Evolutionary conservation across 2,113 vertebrate genomes (phyloP), one percentile per base, ranked within the genome.

Genomic region (Arothron firmamentum): DNA sequence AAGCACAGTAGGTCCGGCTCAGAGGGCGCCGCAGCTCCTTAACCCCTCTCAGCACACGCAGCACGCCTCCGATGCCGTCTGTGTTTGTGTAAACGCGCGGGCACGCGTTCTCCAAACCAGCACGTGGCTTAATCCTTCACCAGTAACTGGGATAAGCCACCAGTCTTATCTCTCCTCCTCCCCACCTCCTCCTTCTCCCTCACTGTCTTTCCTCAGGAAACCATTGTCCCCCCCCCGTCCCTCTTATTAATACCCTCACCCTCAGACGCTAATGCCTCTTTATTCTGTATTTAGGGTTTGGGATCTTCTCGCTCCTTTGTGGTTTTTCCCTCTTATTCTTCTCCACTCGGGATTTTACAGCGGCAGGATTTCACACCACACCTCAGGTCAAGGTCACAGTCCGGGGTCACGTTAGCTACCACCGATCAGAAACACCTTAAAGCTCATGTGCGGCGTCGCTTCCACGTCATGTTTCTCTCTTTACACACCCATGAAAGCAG

Each of bases 121-220:
- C 72, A 63, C 63, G 56, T 71, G 63, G 56, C 77, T 83, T 87
- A 87, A 90, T 90, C 86, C 86, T 72, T 68, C 72, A 72, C 60
- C 62, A 78, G 83, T 82, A 77, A 82, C 85, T 65, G 59, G 84
- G 75, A 89, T 90, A 86, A 88, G 65, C 75, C 74, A 80, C 65
- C 65, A 72, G 80, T 67, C 78, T 86, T 85, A 84, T 84, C 84
- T 72, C 51, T 53, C 49, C 61, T 65, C 57, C 66, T 57, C 67
- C 31, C 25, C 25, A 28, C 25, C 66, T 25, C 51, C 59, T 55
- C 62, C 51, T 66, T 59, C n/a, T 70, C 64, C 59, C 53, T 76
- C 63, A 58, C 64, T 65, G 63, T 74, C 61, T 81, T 76, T 84
- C 62, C 76, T 61, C 58, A 2, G 56, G 72, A 83, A 83, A 69